Base-by-base conservation (phyloP, 2,113 vertebrate genomes). In the Xerus inauris region DNA sequence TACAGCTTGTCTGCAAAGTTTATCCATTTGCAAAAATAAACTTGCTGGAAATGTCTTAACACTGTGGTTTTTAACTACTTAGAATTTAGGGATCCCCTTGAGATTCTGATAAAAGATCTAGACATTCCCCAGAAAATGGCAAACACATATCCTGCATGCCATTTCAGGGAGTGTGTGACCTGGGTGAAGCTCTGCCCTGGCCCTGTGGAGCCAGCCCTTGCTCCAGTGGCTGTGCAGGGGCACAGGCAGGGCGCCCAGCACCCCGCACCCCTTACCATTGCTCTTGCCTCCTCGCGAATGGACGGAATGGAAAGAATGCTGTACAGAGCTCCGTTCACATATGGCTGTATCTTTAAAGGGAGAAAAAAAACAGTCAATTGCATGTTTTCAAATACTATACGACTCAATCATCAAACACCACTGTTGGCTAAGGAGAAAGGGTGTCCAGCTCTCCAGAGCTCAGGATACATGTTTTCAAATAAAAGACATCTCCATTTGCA, bases 241-340 rank as follows among this genome's bases (percentile, higher is more conserved):
- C 16, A 19, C 42, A 22, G 28, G 51, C 3, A 16, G 92, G 38
- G 9, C 45, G n/a, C 3, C 16, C 40, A 28, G 0, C 2, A 16
- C 86, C 5, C 3, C 51, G 92, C 19, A 32, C 38, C 94, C 92
- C 99, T 99, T 97, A 99, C 99, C 99, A 99, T 99, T 85, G 99
- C 99, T 98, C 97, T 99, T 26, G 99, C 99, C 98, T 99, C 99
- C 96, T 99, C 99, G 64, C 99, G 98, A 83, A 99, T 98, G 82
- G 99, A 98, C 2, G 99, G 99, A 82, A 99, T 93, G 59, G 98
- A 98, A 57, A 99, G 99, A 97, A 99, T 99, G 97, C 99, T 99
- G 93, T 99, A 99, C 51, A 99, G 98, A 3, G 99, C 99, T 96
- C 99, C 99, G 7, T 99, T 99, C 98, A 99, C 99, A 87, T 99